These are phyloP conservation scores for Ganaspis brasiliensis DNA, from an alignment of 2,888 invertebrate genomes.

Conservation along the genomic window DNA sequence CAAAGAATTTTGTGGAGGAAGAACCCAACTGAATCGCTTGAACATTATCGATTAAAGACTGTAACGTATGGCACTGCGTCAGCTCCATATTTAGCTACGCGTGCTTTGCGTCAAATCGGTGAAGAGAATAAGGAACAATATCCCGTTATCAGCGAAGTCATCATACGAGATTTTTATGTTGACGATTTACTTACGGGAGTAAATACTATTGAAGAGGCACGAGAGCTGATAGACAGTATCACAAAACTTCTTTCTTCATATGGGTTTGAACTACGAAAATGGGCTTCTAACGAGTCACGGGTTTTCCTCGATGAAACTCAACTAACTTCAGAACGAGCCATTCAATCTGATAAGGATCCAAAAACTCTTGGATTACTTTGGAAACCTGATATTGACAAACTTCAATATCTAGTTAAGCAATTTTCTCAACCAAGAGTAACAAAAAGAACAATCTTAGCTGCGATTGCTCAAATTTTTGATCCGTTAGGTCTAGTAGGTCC, in stretches of 20 bases:
- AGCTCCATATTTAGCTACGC: background rate
- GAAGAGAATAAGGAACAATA: too few relatives aligned
- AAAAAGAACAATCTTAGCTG: too few relatives aligned
- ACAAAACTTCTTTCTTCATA: background rate
- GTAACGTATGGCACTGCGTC: slow-evolving; percentile 20
- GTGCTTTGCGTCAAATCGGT: background rate
- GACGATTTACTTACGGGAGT: slow-evolving; percentile 1
- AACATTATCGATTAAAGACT: slow-evolving; percentile 4
- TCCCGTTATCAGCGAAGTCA: too few relatives aligned
- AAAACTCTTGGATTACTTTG: too few relatives aligned
- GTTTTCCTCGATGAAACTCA: background rate
- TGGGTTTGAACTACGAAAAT: background rate
- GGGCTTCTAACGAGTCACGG: background rate
- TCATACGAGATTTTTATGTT: too few relatives aligned
- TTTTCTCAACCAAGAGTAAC: too few relatives aligned
- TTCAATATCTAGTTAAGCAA: too few relatives aligned
- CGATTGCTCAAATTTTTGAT: slow-evolving; percentile 47
- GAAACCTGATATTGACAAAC: too few relatives aligned
- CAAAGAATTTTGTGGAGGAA: slow-evolving; percentile 18
- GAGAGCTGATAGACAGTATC: background rate
- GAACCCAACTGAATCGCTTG: background rate
- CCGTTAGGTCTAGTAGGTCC: slow-evolving; percentile 50
- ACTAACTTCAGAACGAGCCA: background rate
- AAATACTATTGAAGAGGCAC: background rate
- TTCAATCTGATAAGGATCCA: background rate